Evolutionary conservation across 2,113 vertebrate genomes (phyloP).

Genomic region (Lucifuga dentata): DNA sequence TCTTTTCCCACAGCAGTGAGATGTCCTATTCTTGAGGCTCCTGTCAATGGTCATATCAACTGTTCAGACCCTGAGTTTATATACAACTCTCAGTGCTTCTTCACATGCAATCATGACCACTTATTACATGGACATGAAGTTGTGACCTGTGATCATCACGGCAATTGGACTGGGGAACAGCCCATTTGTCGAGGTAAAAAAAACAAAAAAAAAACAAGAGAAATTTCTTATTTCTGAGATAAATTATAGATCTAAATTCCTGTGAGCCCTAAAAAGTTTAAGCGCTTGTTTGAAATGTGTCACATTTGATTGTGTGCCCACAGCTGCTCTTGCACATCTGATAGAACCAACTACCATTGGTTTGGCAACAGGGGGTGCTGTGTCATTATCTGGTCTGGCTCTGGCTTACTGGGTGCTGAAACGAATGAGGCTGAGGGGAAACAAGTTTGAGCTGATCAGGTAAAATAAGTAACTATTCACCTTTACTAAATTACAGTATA

Average conservation of each 20-base stretch:
- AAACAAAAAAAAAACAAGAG: not conserved
- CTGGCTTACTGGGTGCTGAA: constrained; percentile 67
- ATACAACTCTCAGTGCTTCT: constrained; percentile 69
- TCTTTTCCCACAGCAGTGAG: constrained; percentile 57
- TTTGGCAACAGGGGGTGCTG: constrained; percentile 49
- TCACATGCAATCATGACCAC: constrained; percentile 68
- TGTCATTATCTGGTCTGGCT: constrained; percentile 43
- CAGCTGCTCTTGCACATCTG: constrained; percentile 48
- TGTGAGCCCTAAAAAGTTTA: not conserved
- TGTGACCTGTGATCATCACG: constrained; percentile 64
- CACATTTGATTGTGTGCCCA: constrained; percentile 15
- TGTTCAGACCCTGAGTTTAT: constrained; percentile 58
- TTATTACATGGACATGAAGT: constrained; percentile 52
- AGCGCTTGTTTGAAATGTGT: not conserved
- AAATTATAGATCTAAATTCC: too few relatives aligned
- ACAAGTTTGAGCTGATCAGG: constrained; percentile 79
- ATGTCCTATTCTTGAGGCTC: constrained; percentile 61
- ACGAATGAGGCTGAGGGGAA: constrained; percentile 61
- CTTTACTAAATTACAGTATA: not conserved
- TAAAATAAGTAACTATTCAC: constrained; percentile 36
- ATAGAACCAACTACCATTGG: constrained; percentile 3
- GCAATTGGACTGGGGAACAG: constrained; percentile 74
- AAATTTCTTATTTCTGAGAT: too few relatives aligned
- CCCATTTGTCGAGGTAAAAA: constrained; percentile 75
- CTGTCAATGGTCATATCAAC: constrained; percentile 62